phyloP scores from a whole-genome alignment of 1,140 invertebrate genomes.

The Drosophila aff. region DNA sequence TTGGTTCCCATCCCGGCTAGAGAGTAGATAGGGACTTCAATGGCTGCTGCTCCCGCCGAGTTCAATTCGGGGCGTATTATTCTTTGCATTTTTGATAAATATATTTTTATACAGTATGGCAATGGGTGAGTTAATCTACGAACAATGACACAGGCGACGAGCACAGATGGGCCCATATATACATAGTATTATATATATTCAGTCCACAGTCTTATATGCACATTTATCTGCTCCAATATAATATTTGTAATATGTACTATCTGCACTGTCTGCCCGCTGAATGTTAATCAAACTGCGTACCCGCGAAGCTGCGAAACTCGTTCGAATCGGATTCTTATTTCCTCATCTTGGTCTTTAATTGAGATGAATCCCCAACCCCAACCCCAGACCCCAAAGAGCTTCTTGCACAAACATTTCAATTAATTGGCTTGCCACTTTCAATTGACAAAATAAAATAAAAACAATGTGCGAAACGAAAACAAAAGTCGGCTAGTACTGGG shows the following conservation, averaged over 20 bases:
- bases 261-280: constrained; percentile 23
- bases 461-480: constrained; percentile 60
- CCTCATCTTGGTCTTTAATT: constrained; percentile 37
- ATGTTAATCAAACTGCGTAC: constrained; percentile 48
- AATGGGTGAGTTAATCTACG: constrained; percentile 43
- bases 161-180: constrained; percentile 8
- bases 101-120: background rate
- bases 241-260: constrained; percentile 6
- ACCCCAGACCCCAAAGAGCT: background rate
- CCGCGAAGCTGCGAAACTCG: constrained; percentile 42
- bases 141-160: constrained; percentile 45
- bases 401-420: constrained; percentile 72
- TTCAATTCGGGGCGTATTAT: constrained; percentile 31
- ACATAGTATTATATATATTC: background rate
- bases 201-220: background rate
- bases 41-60: constrained; percentile 7
- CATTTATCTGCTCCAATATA: constrained; percentile 18
- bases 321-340: constrained; percentile 66
- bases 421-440: constrained; percentile 64
- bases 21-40: background rate
- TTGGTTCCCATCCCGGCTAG: background rate
- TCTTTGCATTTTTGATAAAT: background rate
- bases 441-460: constrained; percentile 56
- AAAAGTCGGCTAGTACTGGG: constrained; percentile 28
- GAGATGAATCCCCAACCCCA: constrained; percentile 24